A percentile compares a stretch with the other conserved stretches of the same genome.
phyloP scores from a whole-genome alignment of 1,140 invertebrate genomes.

The Neodiprion virginianus region DNA sequence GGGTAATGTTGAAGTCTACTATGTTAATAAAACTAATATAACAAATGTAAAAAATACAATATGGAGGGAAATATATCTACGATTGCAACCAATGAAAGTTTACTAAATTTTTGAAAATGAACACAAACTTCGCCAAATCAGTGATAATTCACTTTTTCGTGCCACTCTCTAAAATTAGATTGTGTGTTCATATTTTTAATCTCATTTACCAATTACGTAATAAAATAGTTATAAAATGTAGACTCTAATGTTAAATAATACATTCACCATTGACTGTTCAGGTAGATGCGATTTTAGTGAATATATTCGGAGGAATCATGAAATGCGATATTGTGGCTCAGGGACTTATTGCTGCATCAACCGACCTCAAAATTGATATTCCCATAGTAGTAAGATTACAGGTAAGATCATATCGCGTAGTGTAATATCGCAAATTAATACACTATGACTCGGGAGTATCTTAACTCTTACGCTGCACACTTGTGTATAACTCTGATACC shows the following conservation, averaged over 20 bases:
- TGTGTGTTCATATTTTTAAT: slow-evolving; percentile 12
- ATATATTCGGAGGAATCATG: slow-evolving; percentile 99
- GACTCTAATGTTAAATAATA: slow-evolving; percentile 15
- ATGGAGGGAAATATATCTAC: too few species aligned
- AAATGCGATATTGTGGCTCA: slow-evolving; percentile 97
- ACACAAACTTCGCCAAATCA: too few species aligned
- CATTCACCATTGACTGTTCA: slow-evolving; percentile 22
- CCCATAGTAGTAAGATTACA: slow-evolving; percentile 94
- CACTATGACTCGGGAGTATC: slow-evolving; percentile 6
- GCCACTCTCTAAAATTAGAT: not conserved
- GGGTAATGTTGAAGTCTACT: too few species aligned
- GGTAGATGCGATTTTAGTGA: slow-evolving; percentile 87
- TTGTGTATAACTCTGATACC: too few species aligned
- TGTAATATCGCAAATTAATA: slow-evolving; percentile 14
- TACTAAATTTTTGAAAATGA: too few species aligned
- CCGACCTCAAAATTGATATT: slow-evolving; percentile 81
- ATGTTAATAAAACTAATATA: too few species aligned
- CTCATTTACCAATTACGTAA: not conserved
- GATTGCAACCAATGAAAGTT: too few species aligned
- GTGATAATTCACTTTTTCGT: too few species aligned
- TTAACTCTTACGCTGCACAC: too few species aligned
- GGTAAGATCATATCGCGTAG: slow-evolving; percentile 64
- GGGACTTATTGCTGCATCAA: slow-evolving; percentile 92
- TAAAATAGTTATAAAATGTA: not conserved
- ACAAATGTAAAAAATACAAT: too few species aligned